Base-by-base conservation (phyloP, 2,888 invertebrate species). In the Drosophila mettleri region DNA sequence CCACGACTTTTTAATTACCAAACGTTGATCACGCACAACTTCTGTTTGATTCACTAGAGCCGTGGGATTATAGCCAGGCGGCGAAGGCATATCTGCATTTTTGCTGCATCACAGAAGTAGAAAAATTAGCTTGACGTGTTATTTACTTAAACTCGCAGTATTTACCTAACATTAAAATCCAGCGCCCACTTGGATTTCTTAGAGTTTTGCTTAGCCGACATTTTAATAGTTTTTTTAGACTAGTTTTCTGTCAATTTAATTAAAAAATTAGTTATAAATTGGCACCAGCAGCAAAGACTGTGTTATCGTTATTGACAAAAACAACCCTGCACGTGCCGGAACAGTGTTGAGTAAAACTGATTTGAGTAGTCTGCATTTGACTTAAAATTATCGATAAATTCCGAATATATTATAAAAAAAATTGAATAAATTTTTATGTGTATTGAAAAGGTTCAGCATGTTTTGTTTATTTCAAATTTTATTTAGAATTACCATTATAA, bases 1-100 rank as follows among this genome's bases (percentile, higher is more conserved):
- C 99, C 99, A 99, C 53, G 98, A 96, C 91, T 98, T 97, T 91
- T 98, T 98, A 9, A 97, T 97, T 76, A 98, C 95, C 57, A 98
- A 93, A 86, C 96, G 95, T 92, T 96, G 96, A 88, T 98, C 98
- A 90, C 95, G 95, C 0, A 96, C 95, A 6, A 95, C 94, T 93
- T 98, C 98, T 2, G 94, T 95, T 80, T 95, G 95, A 85, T 94
- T 95, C 46, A 96, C 94, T 63, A 94, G 94, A 3, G 95, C 94
- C 2, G 95, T 94, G 54, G 95, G 94, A 91, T 95, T 96, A 89
- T 95, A 98, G 0, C 98, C 98, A 33, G 98, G 97, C 22, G 98
- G 98, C 33, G 96, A 94, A 1, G 96, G 94, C 69, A 96, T 91
- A 64, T 96, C 96, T 45, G 85, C 74, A 57, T 90, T 92, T 89